Percentiles rank a stretch among this genome's conserved stretches.
Conservation (phyloP, 2,888 invertebrate genomes). For the Agapostemon virescens region DNA sequence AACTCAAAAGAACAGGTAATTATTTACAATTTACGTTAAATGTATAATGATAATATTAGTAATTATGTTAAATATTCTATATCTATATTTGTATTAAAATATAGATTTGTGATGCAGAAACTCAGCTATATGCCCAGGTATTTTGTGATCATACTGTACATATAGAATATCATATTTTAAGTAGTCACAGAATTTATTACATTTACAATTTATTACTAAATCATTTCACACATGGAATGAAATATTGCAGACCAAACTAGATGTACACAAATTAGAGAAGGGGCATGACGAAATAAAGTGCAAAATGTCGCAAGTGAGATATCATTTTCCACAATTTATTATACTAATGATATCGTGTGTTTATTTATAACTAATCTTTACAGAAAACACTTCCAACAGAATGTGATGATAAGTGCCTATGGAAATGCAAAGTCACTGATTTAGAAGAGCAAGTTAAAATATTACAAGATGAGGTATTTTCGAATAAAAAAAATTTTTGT, state of each 20-base stretch:
- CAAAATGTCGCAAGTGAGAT: slow-evolving; percentile 61
- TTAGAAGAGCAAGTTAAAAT: slow-evolving; percentile 68
- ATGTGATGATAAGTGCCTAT: slow-evolving; percentile 61
- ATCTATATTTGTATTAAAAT: slow-evolving; percentile 7
- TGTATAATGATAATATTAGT: background rate
- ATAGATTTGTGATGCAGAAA: slow-evolving; percentile 23
- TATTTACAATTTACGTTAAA: slow-evolving; percentile 11
- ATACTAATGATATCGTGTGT: background rate
- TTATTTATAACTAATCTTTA: slow-evolving; percentile 17
- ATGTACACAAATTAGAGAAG: slow-evolving; percentile 65
- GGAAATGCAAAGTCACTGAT: slow-evolving; percentile 62
- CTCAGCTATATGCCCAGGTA: slow-evolving; percentile 38
- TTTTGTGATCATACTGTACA: background rate
- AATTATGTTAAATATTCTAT: slow-evolving; percentile 8
- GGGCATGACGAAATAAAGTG: slow-evolving; percentile 68
- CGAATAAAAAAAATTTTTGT: background rate
- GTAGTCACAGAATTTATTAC: background rate
- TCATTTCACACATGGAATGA: slow-evolving; percentile 56
- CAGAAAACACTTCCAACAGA: slow-evolving; percentile 59
- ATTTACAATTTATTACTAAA: background rate
- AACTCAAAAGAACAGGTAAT: slow-evolving; percentile 65
- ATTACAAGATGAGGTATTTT: slow-evolving; percentile 65
- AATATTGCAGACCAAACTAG: slow-evolving; percentile 66
- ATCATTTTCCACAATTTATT: slow-evolving; percentile 15
- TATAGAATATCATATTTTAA: background rate